Base-by-base conservation (phyloP, 2,888 invertebrate species). In the Cordilura impudica region DNA sequence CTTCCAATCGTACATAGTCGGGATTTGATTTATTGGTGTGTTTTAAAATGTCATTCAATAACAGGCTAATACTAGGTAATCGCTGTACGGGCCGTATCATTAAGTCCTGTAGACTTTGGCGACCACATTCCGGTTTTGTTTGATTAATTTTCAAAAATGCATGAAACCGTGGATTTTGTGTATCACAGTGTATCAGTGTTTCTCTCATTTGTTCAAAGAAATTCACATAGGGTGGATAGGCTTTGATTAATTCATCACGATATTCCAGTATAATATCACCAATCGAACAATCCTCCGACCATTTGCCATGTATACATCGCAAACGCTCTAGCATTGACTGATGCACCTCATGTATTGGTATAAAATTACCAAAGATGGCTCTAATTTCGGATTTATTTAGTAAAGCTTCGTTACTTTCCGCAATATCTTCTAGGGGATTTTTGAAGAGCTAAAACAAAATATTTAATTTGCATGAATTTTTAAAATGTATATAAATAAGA, bases 151-250 rank as follows among this genome's bases (percentile, higher is more conserved):
- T 98, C 82, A 99, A 93, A 91, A 99, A 99, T 87, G 98, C 98
- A 91, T 98, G 98, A 92, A 99, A 99, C 90, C 98, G 93, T 45
- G 98, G 97, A 91, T 98, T 97, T 87, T 94, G 95, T 88, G 93
- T 93, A 91, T 98, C 98, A 91, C 98, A 98, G 87, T 94, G 93
- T 85, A 93, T 92, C 87, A 99, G 93, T 91, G 96, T 96, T 87
- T 97, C 97, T 90, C 98, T 98, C 90, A 97, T 97, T 89, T 97
- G 96, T 90, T 99, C 98, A 90, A 98, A 98, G 91, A 96, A 98
- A 91, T 99, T 99, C 69, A 99, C 96, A 91, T 98, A 99, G 18
- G 98, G 97, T 80, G 98, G 98, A 91, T 99, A 99, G 1, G 97
- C 96, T 90, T 96, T 97, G 83, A 95, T 93, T 88, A 99, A 92